phyloP scores from a whole-genome alignment of 2,888 invertebrate genomes.

The Athripsodes cinereus region DNA sequence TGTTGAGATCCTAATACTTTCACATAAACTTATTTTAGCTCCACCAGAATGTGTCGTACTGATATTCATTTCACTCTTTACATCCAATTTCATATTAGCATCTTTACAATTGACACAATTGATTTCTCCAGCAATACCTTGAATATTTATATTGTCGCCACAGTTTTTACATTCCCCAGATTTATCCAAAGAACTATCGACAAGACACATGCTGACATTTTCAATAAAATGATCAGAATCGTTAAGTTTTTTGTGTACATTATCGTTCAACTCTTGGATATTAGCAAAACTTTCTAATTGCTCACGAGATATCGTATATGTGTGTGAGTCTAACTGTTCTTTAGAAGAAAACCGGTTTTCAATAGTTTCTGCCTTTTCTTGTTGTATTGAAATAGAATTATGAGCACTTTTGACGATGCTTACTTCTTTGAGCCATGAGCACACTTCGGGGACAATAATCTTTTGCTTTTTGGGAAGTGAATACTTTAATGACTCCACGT shows the following conservation, averaged over 20 bases:
- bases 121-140: not conserved
- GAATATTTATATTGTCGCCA: not conserved
- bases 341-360: not conserved
- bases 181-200: constrained; percentile 19
- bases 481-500: not conserved
- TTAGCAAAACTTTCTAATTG: not conserved
- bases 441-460: constrained; percentile 8
- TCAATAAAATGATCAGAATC: constrained; percentile 15
- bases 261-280: not conserved
- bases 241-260: constrained; percentile 3
- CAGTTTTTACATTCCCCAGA: not conserved
- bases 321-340: constrained; percentile 4
- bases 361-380: no score
- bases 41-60: not conserved
- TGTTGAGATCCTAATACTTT: constrained; percentile 1
- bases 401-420: not conserved
- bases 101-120: no score
- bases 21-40: not conserved
- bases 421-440: constrained; percentile 12
- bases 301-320: constrained; percentile 6
- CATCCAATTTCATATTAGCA: no score
- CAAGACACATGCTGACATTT: constrained; percentile 22
- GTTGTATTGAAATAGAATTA: no score
- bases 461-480: constrained; percentile 13
- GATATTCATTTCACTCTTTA: no score